Evolutionary conservation across 1,140 invertebrate species (phyloP), one percentile per base, ranked within the genome.

Genomic region (Camponotus vicinus): DNA sequence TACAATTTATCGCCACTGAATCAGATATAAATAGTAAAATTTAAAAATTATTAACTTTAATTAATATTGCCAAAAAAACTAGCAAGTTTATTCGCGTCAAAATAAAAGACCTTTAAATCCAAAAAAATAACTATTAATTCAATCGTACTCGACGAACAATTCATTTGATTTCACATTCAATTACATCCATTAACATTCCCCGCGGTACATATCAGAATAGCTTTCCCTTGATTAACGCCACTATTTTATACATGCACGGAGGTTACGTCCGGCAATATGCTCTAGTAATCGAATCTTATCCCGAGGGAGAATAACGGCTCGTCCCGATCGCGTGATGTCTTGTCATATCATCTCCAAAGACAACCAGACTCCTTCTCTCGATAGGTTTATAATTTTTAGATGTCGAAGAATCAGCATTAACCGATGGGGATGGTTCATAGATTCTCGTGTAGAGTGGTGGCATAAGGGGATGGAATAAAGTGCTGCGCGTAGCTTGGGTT

Each of bases 281-380:
- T 83, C 13, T n/a, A 83, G 79, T 83, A 83, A 83, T 83, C 69
- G 79, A 75, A 75, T 83, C 40, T 83, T 15, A 63, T 37, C 11
- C 40, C 69, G 9, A 21, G 40, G 55, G 69, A 83, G 55, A 63
- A 40, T 59, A 49, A n/a, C 67, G 42, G 37, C 55, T 52, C 13
- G 52, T 82, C 67, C 40, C 40, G 59, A 83, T 83, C 57, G 79
- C 79, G 69, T 83, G 79, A 83, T 57, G 18, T 57, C 32, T 37
- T 15, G 18, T 27, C 27, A 55, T 83, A 63, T 7, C 11, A 18
- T 45, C 4, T 32, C 55, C 21, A 18, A 76, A 69, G 45, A 69
- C 70, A 71, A 27, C n/a, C 11, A 1, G 57, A 59, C 32, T 85
- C 49, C 57, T 57, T 42, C 21, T 59, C 18, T 45, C 49, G 52